Percentiles rank a stretch among this genome's conserved stretches.
phyloP scores from a whole-genome alignment of 2,888 invertebrate species.

The Cremastinae sp. region DNA sequence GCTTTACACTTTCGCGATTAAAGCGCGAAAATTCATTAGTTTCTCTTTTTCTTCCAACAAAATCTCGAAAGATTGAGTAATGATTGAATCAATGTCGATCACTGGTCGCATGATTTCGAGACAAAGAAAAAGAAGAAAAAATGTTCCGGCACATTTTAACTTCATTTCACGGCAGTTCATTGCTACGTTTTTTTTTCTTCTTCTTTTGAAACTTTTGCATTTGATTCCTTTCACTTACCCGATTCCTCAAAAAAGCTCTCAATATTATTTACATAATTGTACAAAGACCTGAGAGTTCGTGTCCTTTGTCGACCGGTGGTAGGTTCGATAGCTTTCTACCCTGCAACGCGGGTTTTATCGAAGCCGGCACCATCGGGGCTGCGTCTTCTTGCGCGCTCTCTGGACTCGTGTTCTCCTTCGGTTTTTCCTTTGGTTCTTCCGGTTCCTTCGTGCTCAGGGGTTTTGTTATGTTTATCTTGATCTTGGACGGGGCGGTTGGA shows the following conservation, averaged over 20 bases:
- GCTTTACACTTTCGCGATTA: slow-evolving; percentile 65
- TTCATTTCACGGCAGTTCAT: slow-evolving; percentile 56
- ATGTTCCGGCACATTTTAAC: slow-evolving; percentile 30
- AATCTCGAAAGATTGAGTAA: slow-evolving; percentile 31
- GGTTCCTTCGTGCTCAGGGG: slow-evolving; percentile 80
- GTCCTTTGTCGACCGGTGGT: slow-evolving; percentile 88
- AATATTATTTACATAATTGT: slow-evolving; percentile 88
- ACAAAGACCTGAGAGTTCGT: slow-evolving; percentile 92
- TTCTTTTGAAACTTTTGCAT: slow-evolving; percentile 11
- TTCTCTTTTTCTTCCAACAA: slow-evolving; percentile 21
- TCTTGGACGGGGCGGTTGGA: slow-evolving; percentile 81
- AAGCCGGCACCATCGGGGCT: slow-evolving; percentile 72
- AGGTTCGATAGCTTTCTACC: slow-evolving; percentile 86
- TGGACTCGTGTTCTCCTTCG: slow-evolving; percentile 68
- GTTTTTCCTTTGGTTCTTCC: slow-evolving; percentile 72
- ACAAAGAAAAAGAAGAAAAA: neutral
- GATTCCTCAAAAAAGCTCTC: neutral
- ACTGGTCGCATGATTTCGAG: slow-evolving; percentile 29
- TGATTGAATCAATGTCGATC: slow-evolving; percentile 51
- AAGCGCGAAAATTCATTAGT: slow-evolving; percentile 3
- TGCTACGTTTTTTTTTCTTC: slow-evolving; percentile 29
- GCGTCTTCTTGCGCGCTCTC: slow-evolving; percentile 79
- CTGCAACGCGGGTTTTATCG: slow-evolving; percentile 86
- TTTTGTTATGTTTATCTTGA: slow-evolving; percentile 92
- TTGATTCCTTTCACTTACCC: neutral